Evolutionary conservation across 1,140 invertebrate species (phyloP), one percentile per base, ranked within the genome.

Genomic region (Scaptomyza hsui): DNA sequence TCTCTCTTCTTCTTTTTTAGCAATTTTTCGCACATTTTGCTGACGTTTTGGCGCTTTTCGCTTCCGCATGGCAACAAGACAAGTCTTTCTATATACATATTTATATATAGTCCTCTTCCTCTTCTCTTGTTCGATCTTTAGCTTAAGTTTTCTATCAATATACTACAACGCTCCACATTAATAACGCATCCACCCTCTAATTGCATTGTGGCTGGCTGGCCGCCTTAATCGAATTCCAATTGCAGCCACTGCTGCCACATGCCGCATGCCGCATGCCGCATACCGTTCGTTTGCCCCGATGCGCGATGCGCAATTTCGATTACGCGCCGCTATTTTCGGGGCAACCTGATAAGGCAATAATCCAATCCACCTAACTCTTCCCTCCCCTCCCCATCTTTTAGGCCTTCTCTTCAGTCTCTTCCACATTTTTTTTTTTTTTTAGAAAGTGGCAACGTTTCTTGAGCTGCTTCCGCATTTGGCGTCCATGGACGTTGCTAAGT

Each of bases 111-210:
- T 26, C 24, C 4, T 26, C 24, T 26, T 48, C 21, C 53, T 9
- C 35, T 6, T 18, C 9, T 18, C 9, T 13, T 35, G 32, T 32
- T 55, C 44, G 37, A 55, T 71, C 55, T 63, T 37, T 51, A 49
- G 42, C 42, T 12, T 6, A 4, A 68, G 42, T 64, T 62, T 60
- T 68, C 63, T 75, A 80, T 80, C 62, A 80, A 76, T 76, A 61
- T 77, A 62, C 55, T 24, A 29, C 48, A 52, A 71, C 72, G 82
- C 81, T 88, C 81, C 77, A 90, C 80, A 90, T 90, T 90, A 90
- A 90, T 90, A 90, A 90, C 82, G 89, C 89, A 90, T 90, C 80
- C 89, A 90, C 89, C 89, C 89, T 90, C 89, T 90, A 90, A 90
- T 90, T 90, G 89, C 77, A 82, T 90, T 90, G 78, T 70, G 44